These are phyloP conservation scores for Aphodius sticticus DNA, from an alignment of 2,888 invertebrate genomes.

Conservation along the genomic window DNA sequence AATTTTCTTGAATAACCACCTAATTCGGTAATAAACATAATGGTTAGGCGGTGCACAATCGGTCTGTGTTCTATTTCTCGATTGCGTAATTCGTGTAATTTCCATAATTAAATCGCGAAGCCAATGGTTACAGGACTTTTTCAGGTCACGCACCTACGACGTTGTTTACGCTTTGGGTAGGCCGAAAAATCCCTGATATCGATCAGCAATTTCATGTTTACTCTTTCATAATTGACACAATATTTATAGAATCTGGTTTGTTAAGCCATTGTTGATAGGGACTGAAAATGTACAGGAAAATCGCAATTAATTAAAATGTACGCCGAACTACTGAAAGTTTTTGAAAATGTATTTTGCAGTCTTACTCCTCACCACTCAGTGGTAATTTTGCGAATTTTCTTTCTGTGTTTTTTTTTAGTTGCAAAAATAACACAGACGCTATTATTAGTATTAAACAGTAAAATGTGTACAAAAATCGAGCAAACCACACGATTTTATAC, in stretches of 20 bases:
- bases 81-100: neutral
- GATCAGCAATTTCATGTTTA: neutral
- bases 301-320: no score
- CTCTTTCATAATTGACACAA: neutral
- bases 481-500: no score
- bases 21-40: neutral
- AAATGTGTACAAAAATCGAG: no score
- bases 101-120: neutral
- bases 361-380: no score
- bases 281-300: no score
- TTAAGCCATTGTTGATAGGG: neutral
- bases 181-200: neutral
- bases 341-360: no score
- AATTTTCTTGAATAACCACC: neutral
- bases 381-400: no score
- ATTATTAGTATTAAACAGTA: no score
- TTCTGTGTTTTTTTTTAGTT: no score
- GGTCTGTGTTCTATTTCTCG: neutral
- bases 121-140: neutral
- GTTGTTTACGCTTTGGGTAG: neutral
- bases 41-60: neutral
- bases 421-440: no score
- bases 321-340: no score
- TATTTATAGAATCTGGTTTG: neutral
- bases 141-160: neutral